Evolutionary conservation across 2,888 invertebrate species (phyloP), one percentile per base, ranked within the genome.

Genomic region (Ichneumon xanthorius): DNA sequence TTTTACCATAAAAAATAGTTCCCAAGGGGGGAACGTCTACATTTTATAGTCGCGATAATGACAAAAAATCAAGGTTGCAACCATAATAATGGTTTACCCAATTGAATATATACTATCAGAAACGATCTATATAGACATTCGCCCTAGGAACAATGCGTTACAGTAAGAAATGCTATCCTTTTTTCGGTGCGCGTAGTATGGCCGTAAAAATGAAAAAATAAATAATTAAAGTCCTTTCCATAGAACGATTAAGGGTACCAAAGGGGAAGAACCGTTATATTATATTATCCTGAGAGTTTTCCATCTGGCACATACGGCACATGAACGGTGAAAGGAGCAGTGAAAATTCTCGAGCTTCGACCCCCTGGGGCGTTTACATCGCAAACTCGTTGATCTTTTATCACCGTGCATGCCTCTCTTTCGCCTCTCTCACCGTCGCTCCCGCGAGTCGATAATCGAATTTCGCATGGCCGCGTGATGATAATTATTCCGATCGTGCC

Each of bases 401-500:
- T 50, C 73, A 73, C 68, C 37, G 67, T 75, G 33, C 30, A 55
- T 40, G 53, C 65, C 53, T 48, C 75, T 70, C 79, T 77, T 80
- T 53, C 16, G 7, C 73, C 63, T 83, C 81, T 73, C 71, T 77
- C 65, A 68, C 33, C 50, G 53, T 61, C 11, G 33, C 65, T 50
- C 55, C 14, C 14, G 45, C 37, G 70, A 78, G 48, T 82, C 81
- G 78, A 81, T 84, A 84, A 81, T 81, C 80, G 80, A 81, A 84
- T 84, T 84, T 81, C 73, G 68, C 73, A 63, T 65, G 68, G 81
- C 61, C 73, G 58, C 77, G 73, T 73, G 80, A 84, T 78, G 80
- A 81, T 84, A 78, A 84, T 84, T 84, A 81, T 81, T 78, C 73
- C 73, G 68, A 84, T 84, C 73, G 68, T 72, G 58, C 77, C 80